Evolutionary conservation across 2,888 invertebrate species (phyloP).

Genomic region (Spicauda simplicius): DNA sequence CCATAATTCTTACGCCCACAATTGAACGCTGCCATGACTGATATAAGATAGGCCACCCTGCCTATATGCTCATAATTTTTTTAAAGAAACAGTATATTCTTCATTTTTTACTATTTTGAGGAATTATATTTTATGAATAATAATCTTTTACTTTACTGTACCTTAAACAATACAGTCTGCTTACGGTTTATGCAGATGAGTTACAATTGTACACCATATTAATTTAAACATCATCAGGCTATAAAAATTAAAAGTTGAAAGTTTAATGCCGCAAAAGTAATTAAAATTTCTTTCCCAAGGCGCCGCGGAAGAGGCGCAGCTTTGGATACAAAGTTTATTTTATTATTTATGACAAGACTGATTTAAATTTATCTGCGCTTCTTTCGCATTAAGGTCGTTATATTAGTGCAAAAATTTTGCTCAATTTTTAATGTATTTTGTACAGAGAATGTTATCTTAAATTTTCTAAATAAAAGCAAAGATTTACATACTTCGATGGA

Average conservation of each 20-base stretch:
- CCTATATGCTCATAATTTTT: too few relatives aligned
- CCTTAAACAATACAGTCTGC: neutral
- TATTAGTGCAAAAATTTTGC: too few relatives aligned
- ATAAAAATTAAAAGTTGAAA: slow-evolving; percentile 2
- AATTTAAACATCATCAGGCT: neutral
- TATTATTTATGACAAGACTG: neutral
- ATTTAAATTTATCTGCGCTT: neutral
- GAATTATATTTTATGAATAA: neutral
- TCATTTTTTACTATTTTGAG: too few relatives aligned
- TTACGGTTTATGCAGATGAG: neutral
- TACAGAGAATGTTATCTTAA: too few relatives aligned
- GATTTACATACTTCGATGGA: too few relatives aligned
- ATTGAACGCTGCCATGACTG: too few relatives aligned
- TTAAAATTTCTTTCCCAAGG: slow-evolving; percentile 5
- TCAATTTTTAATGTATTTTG: too few relatives aligned
- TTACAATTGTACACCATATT: neutral
- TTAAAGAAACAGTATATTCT: too few relatives aligned
- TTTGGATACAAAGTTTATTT: neutral
- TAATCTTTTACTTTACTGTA: neutral
- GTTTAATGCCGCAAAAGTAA: neutral
- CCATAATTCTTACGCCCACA: too few relatives aligned
- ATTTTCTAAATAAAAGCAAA: too few relatives aligned
- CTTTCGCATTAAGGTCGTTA: neutral
- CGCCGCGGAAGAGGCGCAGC: slow-evolving; percentile 4
- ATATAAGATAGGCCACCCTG: too few relatives aligned